phyloP scores from a whole-genome alignment of 1,140 invertebrate genomes.

The Anastrepha ludens region DNA sequence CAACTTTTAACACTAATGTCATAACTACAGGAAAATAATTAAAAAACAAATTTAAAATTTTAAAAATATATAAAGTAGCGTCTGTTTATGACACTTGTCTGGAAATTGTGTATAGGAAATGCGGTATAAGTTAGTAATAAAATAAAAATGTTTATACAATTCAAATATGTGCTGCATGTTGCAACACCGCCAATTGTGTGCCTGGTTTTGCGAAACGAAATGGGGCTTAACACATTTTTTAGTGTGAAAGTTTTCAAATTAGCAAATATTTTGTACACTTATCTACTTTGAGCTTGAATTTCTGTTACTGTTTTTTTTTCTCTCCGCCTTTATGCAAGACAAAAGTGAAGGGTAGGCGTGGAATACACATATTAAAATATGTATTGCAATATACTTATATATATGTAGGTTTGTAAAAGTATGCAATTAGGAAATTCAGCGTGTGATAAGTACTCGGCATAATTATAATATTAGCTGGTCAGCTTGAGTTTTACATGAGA shows the following conservation, averaged over 20 bases:
- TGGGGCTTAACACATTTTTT: slow-evolving; percentile 41
- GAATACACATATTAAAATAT: no score
- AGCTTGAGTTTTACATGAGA: no score
- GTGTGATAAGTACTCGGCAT: not conserved
- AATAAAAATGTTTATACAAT: not conserved
- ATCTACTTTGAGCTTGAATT: not conserved
- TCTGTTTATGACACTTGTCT: not conserved
- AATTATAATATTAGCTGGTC: no score
- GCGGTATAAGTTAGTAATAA: not conserved
- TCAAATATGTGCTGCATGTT: not conserved
- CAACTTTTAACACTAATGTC: not conserved
- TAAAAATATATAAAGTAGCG: not conserved
- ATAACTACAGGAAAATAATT: not conserved
- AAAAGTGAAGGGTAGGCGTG: slow-evolving; percentile 26
- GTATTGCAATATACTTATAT: no score
- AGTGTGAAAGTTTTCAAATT: slow-evolving; percentile 27
- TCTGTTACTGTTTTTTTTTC: not conserved
- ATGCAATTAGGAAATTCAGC: not conserved
- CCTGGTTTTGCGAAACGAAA: not conserved
- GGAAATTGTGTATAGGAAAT: not conserved
- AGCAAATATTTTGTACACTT: slow-evolving; percentile 4
- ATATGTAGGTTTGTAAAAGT: not conserved
- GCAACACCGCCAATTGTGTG: not conserved
- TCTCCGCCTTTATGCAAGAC: not conserved
- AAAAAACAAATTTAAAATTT: not conserved